Base-by-base conservation (phyloP, 2,797 vertebrate genomes). In the Syngnathus rostellatus region DNA sequence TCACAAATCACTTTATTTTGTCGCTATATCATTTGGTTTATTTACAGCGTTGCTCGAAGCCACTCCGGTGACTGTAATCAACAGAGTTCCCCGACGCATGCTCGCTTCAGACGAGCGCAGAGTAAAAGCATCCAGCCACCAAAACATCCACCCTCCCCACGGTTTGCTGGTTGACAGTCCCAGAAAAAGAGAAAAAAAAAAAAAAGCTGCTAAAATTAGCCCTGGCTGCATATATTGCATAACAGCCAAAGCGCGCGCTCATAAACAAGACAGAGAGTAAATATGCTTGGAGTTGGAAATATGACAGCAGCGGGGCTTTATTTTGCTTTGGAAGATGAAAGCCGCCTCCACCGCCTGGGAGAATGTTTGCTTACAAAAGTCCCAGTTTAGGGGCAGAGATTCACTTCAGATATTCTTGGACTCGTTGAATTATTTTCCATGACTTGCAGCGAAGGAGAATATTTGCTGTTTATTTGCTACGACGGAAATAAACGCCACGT, bases 401-500 rank as follows among this genome's bases (percentile, higher is more conserved):
- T 57, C 40, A 37, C 37, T 19, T 40, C 48, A 41, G 48, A 51
- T 64, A 53, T 19, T 64, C 63, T 50, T 11, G 63, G 46, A 51
- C 17, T 46, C 9, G 23, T 63, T 63, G 43, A 14, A 23, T 12
- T 46, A 16, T 25, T 16, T 63, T 63, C 40, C 41, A 43, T 31
- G 6, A 46, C 21, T 43, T 41, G 39, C 38, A 40, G 41, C 41
- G 58, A 45, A 41, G 14, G 14, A 21, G 40, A 63, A 46, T 23
- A 46, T 25, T 45, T 21, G 41, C 45, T 39, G 48, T 54, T 21
- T 64, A 12, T 78, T 62, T 77, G 62, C 66, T 14, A 72, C 46
- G 5, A 50, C 68, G 64, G 62, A 68, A 71, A 70, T 77, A 77
- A 78, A 68, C 68, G 68, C 73, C 79, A 79, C 74, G 85, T 86